Base-by-base conservation (phyloP, 2,888 invertebrate species). In the Opisthograptis luteolata region DNA sequence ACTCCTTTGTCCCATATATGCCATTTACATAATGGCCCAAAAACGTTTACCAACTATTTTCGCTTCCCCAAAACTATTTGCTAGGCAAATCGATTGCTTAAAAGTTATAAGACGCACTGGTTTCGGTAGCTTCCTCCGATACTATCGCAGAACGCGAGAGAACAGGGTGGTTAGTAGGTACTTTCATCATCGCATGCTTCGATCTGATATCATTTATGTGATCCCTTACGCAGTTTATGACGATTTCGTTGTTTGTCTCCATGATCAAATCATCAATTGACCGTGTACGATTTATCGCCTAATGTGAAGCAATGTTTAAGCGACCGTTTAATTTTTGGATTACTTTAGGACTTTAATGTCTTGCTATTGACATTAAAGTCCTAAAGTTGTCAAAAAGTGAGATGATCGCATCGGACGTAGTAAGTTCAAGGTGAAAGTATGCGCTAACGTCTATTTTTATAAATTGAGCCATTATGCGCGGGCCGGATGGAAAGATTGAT, bases 401-500 rank as follows among this genome's bases (percentile, higher is more conserved):
- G 10, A 20, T n/a, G 15, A 36, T n/a, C 2, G 8, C 19, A 28
- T 41, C 41, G 15, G 9, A 14, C 24, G 7, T 13, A 9, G 48
- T 41, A 14, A 25, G 47, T 35, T 17, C 5, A 5, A 17, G 2
- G 22, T 7, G 22, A 40, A 37, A 6, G 9, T 37, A 20, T 28
- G 6, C 14, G 27, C 27, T 49, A 37, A 45, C 58, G 42, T 55
- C 47, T 52, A 50, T 52, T 59, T 56, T 59, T 58, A 47, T 53
- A 60, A 60, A 62, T 62, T 53, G 60, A 58, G 48, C 48, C 53
- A 57, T 60, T 55, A 58, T 51, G 48, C 31, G 36, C 15, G 50
- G 50, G 49, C 54, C 54, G 54, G 57, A 53, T 46, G 51, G 45
- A 52, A 40, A 60, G 58, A 60, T 60, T 63, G 59, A 60, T 63